Evolutionary conservation across 2,888 invertebrate genomes (phyloP), one percentile per base, ranked within the genome.

Genomic region (Cremastinae sp.): DNA sequence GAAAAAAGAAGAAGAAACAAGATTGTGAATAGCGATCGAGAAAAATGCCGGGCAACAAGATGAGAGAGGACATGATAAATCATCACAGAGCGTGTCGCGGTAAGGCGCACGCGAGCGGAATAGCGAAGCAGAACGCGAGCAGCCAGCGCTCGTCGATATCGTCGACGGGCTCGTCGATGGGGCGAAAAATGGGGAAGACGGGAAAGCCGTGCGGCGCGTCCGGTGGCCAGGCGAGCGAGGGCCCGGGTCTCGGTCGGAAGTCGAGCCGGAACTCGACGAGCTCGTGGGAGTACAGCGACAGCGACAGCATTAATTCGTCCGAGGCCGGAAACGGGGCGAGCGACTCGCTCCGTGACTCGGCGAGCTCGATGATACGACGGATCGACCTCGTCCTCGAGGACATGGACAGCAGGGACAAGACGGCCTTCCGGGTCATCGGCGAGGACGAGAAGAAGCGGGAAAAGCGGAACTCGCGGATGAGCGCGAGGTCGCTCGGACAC

Each of bases 11-110:
- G 12, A 16, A 41, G 16, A 12, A 0, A 59, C 20, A 38, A 10
- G 36, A 43, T 14, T 0, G 8, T n/a, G 12, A 58, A 58, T 56
- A 14, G 16, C 9, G 10, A 36, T 34, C 12, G 18, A 41, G 58
- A 49, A 83, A 78, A 70, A 85, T 85, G 84, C 91, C 91, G 66
- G 92, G 92, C 82, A 92, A 77, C 65, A 77, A 74, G 28, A 66
- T 16, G 90, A 16, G 90, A 91, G 74, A 91, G 91, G 71, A 91
- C 91, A 34, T 41, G 69, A 70, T 77, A 70, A 77, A 77, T 47
- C 76, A 92, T 74, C 95, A 95, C 87, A 93, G 93, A 83, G 93
- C 93, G 65, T 96, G 96, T 87, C 94, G 93, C 36, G 96, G 96
- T 34, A 93, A 94, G 84, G 93, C 94, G 0, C 96, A 96, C 86